Base-by-base conservation (phyloP, 2,797 vertebrate species). In the Harpagifer antarcticus region DNA sequence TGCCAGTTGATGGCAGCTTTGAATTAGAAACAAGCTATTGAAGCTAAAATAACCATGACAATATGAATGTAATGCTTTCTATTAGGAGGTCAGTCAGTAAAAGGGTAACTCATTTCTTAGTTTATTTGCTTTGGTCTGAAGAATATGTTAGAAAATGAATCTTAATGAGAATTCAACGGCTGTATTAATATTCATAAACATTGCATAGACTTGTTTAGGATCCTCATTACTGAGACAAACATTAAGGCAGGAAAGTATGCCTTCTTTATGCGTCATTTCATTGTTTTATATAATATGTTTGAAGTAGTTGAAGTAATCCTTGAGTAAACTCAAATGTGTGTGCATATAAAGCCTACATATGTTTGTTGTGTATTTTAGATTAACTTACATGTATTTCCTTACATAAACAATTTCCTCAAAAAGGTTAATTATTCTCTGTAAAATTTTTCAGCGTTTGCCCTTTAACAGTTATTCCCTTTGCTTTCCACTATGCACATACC, bases 1-100 rank as follows among this genome's bases (percentile, higher is more conserved):
- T 45, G 60, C 79, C 75, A 74, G 68, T n/a, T 72, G 72, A 79
- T 72, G 84, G 72, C 75, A 71, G 78, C 53, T 87, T 78, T 76
- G 65, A 81, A 89, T 72, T 77, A 47, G 23, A n/a, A 71, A 71
- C 57, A 42, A 48, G 47, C 37, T 9, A 57, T 6, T 69, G 70
- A 20, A 13, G 14, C 15, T 37, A 19, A 58, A 59, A 63, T n/a
- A n/a, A 23, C 59, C 54, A 31, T 9, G 9, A 59, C 48, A 54
- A 47, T 52, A 20, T 19, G 2, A 20, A n/a, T 6, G 16, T 3
- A 69, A 43, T 19, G 33, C 23, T 49, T 43, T 23, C 10, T 31
- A n/a, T n/a, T 40, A 11, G 0, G 10, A 33, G 55, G 54, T 3
- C 47, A 27, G 27, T 52, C 7, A 3, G 27, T 31, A 1, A 9